Evolutionary conservation across 2,888 invertebrate species (phyloP), one percentile per base, ranked within the genome.

Genomic region (Aricia artaxerxes): DNA sequence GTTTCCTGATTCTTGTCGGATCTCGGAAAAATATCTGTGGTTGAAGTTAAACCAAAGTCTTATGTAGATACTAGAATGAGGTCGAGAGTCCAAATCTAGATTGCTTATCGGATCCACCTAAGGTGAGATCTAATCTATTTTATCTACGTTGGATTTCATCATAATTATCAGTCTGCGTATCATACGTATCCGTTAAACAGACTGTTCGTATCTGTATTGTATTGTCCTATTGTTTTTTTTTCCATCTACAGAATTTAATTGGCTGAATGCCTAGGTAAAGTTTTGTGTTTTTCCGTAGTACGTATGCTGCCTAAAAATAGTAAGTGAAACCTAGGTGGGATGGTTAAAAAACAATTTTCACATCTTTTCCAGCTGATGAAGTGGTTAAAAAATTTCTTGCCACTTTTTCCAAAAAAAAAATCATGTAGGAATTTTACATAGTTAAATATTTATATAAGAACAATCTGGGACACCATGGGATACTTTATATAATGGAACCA

Each of bases 1-100:
- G 35, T 76, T 76, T 57, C 76, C 53, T 16, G 57, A 76, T 76
- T 76, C 76, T 76, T 31, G 76, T 53, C 69, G 69, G 69, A 69
- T 13, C 69, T 69, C 53, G 4, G 76, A 75, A 24, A 73, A 61
- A 80, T 69, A 78, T 78, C 75, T 78, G 38, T 73, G 44, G 24
- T 38, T 69, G 31, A 69, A 35, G 7, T 35, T 69, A 16, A 69
- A 69, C 16, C 35, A 69, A 35, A 38, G 35, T 13, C 4, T 35
- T 35, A 13, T 35, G 35, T 69, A 24, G 24, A 24, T 24, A 38
- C 5, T 69, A 16, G 24, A 73, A 73, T 44, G 44, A 24, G 73
- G 73, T 73, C 73, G 24, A 73, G 73, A 44, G 73, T 44, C 73
- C 44, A 73, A 73, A 73, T 73, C n/a, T 73, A 73, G 44, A 73